phyloP scores from a whole-genome alignment of 1,140 invertebrate species.

The Cyclina sinensis region DNA sequence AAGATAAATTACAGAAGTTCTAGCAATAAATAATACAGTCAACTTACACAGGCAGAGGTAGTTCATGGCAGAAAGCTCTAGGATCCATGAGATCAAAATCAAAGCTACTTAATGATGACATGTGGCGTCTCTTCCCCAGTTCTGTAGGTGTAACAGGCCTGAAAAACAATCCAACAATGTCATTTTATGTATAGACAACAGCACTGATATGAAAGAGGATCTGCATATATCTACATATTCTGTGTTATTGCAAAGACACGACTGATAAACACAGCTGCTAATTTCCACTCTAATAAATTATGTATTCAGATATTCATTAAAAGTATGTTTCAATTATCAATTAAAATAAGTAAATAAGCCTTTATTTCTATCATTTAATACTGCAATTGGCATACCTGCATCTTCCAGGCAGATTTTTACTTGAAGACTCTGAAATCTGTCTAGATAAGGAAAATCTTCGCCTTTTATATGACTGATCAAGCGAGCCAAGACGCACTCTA shows the following conservation, averaged over 20 bases:
- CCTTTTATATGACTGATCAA: conserved; percentile 66
- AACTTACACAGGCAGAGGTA: conserved; percentile 82
- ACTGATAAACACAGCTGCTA: no score
- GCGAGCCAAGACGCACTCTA: conserved; percentile 64
- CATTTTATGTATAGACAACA: no score
- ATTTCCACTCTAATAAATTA: no score
- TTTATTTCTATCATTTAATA: no score
- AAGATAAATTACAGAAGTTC: no score
- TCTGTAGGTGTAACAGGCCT: conserved; percentile 85
- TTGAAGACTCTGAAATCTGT: conserved; percentile 70
- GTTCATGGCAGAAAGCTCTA: conserved; percentile 79
- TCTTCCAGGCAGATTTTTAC: conserved; percentile 73
- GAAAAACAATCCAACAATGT: conserved; percentile 33
- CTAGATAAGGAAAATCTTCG: conserved; percentile 72
- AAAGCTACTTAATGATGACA: conserved; percentile 81
- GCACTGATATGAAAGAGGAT: no score
- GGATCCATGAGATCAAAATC: conserved; percentile 82
- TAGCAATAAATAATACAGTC: no score
- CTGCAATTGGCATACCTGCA: conserved; percentile 78
- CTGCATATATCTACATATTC: no score
- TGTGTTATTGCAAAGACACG: no score
- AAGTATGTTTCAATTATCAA: no score
- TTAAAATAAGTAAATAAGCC: no score
- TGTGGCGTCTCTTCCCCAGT: conserved; percentile 80
- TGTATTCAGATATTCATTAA: no score